Evolutionary conservation across 2,888 invertebrate genomes (phyloP).

Genomic region (Lobophora halterata): DNA sequence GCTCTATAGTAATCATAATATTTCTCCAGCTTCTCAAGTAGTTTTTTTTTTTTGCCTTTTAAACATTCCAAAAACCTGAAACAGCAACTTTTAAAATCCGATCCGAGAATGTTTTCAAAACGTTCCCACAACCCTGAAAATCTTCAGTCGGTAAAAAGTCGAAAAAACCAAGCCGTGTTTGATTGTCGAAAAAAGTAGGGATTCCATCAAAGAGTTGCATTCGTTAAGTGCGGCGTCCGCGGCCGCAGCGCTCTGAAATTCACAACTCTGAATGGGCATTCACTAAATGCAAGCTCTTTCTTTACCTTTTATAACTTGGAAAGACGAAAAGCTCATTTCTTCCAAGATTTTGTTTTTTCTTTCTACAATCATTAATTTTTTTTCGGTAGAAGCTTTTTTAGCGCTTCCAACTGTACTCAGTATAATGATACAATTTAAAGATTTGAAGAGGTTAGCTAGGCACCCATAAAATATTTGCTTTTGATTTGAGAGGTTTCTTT

Average conservation of each 20-base stretch:
- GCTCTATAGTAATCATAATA: too few relatives aligned
- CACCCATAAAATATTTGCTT: constrained; percentile 7
- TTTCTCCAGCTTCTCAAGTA: too few relatives aligned
- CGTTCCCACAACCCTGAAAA: constrained; percentile 31
- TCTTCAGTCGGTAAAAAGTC: constrained; percentile 36
- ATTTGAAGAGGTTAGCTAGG: constrained; percentile 14
- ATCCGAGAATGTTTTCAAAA: constrained; percentile 29
- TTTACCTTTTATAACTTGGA: constrained; percentile 71
- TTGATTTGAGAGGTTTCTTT: constrained; percentile 7
- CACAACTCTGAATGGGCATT: constrained; percentile 72
- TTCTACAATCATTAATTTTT: constrained; percentile 61
- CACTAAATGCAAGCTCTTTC: constrained; percentile 73
- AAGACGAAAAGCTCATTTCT: constrained; percentile 69
- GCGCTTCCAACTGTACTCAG: constrained; percentile 28
- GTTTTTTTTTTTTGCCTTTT: too few relatives aligned
- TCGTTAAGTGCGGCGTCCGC: constrained; percentile 65
- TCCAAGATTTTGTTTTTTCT: constrained; percentile 57
- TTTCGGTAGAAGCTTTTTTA: constrained; percentile 39
- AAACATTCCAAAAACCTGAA: constrained; percentile 13
- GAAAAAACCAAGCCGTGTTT: constrained; percentile 53
- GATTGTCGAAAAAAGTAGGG: constrained; percentile 72
- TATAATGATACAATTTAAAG: constrained; percentile 30
- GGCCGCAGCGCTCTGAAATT: constrained; percentile 64
- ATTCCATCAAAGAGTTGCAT: constrained; percentile 71
- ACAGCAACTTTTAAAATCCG: constrained; percentile 20